Evolutionary conservation across 2,888 invertebrate genomes (phyloP).

Genomic region (Cheilosia scutellata): DNA sequence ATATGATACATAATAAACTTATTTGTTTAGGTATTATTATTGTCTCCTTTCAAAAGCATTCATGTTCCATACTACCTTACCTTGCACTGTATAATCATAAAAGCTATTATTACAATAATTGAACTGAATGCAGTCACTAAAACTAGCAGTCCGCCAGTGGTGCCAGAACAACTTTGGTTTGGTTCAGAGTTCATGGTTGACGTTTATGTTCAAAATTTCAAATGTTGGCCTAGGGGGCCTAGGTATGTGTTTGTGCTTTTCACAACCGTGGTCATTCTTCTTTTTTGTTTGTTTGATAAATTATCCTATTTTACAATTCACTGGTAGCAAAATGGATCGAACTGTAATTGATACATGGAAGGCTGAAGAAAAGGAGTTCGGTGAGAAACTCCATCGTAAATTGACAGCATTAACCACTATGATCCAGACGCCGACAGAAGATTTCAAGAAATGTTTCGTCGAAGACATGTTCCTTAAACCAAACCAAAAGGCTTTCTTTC

Average conservation of each 20-base stretch:
- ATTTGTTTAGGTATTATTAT: too few species aligned
- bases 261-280: not conserved
- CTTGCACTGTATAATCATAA: too few species aligned
- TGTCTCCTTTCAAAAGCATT: too few species aligned
- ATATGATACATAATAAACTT: too few species aligned
- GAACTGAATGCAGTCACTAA: too few species aligned
- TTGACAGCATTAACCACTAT: slow-evolving; percentile 79
- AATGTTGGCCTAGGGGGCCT: not conserved
- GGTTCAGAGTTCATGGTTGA: not conserved
- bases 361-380: slow-evolving; percentile 82
- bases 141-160: too few species aligned
- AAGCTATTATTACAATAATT: too few species aligned
- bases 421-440: slow-evolving; percentile 80
- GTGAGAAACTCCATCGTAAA: slow-evolving; percentile 80
- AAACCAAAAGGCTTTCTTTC: slow-evolving; percentile 82
- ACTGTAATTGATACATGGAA: slow-evolving; percentile 81
- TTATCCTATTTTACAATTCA: not conserved
- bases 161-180: too few species aligned
- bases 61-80: too few species aligned
- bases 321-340: slow-evolving; percentile 80
- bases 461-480: slow-evolving; percentile 83
- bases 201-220: not conserved
- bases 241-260: not conserved
- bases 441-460: slow-evolving; percentile 79
- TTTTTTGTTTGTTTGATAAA: not conserved